Base-by-base conservation (phyloP, 2,797 vertebrate species). In the Artibeus jamaicensis region DNA sequence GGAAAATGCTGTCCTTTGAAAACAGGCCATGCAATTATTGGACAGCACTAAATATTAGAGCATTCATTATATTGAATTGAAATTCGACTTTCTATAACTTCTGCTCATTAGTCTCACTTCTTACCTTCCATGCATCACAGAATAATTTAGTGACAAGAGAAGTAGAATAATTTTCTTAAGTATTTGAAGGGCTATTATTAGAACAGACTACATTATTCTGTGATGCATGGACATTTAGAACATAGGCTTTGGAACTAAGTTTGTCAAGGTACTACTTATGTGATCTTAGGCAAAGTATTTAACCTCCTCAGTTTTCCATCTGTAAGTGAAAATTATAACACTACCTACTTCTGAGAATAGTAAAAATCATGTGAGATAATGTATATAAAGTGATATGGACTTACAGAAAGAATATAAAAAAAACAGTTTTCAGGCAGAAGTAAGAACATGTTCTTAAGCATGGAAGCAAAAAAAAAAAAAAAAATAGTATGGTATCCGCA, bases 91-190 rank as follows among this genome's bases (percentile, higher is more conserved):
- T 90, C 39, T 37, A 15, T 77, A 86, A 81, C 37, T 81, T 90
- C 10, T 87, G 16, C 21, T 96, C 9, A 67, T 55, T 92, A 76
- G 46, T 86, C 50, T 15, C 92, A 44, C 84, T 74, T 96, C 5
- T 44, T 84, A 81, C 42, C 57, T 83, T 94, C 24, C 79, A 0
- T 87, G 67, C 42, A 39, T 88, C 73, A 84, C 50, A 95, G 90
- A 92, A 81, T 76, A 59, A 76, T 48, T 37, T 77, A 48, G 37
- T 67, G 39, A 83, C 10, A 48, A 90, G 71, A 86, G 12, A 92
- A 87, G 34, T 5, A 90, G 11, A 96, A 65, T 79, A 93, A 96
- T 77, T 95, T 93, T 71, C 59, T 92, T 21, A 81, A 92, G 55
- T 89, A 95, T 73, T 57, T 93, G 16, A 94, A 24, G 15, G 59